Percentiles rank a stretch among this genome's conserved stretches.
phyloP scores from a whole-genome alignment of 2,888 invertebrate species.

The Strigamia crassipes region DNA sequence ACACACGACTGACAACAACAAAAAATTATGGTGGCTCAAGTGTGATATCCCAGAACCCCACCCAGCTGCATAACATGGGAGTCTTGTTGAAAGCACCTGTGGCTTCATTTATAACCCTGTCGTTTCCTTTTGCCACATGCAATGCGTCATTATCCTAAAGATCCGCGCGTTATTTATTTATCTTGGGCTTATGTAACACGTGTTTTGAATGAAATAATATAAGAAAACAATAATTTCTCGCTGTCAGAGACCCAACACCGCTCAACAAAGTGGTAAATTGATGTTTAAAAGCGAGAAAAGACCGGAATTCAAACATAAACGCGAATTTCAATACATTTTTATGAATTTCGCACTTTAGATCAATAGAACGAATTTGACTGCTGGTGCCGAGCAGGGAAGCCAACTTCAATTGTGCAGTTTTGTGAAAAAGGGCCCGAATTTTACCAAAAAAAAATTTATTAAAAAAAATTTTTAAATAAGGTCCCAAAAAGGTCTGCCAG shows the following conservation, averaged over 20 bases:
- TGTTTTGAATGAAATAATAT: neutral
- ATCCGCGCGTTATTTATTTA: neutral
- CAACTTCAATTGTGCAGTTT: no score
- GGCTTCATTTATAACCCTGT: neutral
- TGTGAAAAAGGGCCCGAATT: no score
- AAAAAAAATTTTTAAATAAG: no score
- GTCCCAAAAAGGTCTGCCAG: no score
- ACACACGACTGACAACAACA: neutral
- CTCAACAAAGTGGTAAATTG: no score
- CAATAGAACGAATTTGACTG: no score
- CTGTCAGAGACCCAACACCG: neutral
- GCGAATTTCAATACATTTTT: no score
- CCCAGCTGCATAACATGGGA: neutral
- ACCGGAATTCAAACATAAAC: no score
- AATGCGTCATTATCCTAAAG: neutral
- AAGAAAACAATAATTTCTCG: neutral
- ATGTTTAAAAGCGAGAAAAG: no score
- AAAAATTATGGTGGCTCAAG: constrained; percentile 15
- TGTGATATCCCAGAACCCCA: neutral
- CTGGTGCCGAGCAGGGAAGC: no score
- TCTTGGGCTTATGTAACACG: neutral
- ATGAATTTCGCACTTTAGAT: no score
- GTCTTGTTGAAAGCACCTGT: neutral
- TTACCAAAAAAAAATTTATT: no score
- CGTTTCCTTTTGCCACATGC: neutral